Evolutionary conservation across 2,888 invertebrate species (phyloP), one percentile per base, ranked within the genome.

Genomic region (Cerastoderma edule): DNA sequence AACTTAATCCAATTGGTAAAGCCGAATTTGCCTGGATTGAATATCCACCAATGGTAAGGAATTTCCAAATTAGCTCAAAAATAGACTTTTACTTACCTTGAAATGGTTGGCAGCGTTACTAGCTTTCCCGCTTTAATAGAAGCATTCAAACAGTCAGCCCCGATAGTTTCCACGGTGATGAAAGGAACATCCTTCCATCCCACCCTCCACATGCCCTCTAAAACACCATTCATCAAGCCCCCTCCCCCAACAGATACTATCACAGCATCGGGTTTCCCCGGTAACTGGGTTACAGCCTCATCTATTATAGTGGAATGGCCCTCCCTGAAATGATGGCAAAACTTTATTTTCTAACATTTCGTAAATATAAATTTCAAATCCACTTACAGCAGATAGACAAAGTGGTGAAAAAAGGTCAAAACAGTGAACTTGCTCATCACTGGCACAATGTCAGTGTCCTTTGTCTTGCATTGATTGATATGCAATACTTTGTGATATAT

Each of bases 161-260:
- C 94, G 16, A 85, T 84, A 4, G 94, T 94, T 86, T 94, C 94
- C 93, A 94, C 92, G 65, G 93, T 93, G 46, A 94, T 73, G 8
- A 94, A 84, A 4, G 93, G 93, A 32, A 93, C 92, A 70, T 93
- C 89, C 22, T 83, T 76, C 93, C 92, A 92, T 28, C 92, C 93
- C 2, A 89, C 89, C 30, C 84, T 81, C 56, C 89, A 81, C 86
- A 93, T 86, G 2, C 90, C 90, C 57, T 88, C 39, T 30, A 92
- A 68, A 1, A 90, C 69, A 16, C 94, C 94, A 67, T 88, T 87
- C 32, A 93, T 76, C 27, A 94, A 87, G 0, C 94, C 94, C 1
- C 94, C 94, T 1, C 94, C 94, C 22, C 94, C 94, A 19, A 94
- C 94, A 65, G 93, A 91, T 0, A 92, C 86, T 19, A 94, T 90